A percentile compares a stretch with the other conserved stretches of the same genome.
These are phyloP conservation scores for Zaprionus ghesquierei DNA, from an alignment of 1,140 invertebrate genomes.

Conservation along the genomic window DNA sequence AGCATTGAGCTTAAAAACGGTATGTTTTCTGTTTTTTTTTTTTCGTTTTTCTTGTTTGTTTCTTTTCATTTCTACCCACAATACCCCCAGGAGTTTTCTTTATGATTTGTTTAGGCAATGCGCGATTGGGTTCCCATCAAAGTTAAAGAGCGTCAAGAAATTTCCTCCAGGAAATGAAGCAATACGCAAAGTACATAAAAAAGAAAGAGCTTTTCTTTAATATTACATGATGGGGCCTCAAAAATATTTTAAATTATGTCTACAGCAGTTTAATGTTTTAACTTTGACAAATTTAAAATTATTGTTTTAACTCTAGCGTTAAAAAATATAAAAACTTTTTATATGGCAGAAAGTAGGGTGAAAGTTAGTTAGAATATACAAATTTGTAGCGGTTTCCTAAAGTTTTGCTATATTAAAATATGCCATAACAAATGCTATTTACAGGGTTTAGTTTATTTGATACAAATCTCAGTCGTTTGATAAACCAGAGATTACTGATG, in stretches of 20 bases:
- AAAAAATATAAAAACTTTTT: too few species aligned
- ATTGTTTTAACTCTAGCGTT: too few species aligned
- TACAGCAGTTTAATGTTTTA: too few species aligned
- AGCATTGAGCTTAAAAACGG: constrained; percentile 37
- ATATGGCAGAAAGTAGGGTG: too few species aligned
- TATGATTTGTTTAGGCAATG: constrained; percentile 18
- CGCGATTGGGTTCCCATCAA: neutral
- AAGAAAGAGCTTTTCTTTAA: neutral
- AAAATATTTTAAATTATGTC: too few species aligned
- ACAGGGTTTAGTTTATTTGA: neutral
- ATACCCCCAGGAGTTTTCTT: constrained; percentile 10
- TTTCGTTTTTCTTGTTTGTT: neutral
- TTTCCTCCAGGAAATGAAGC: neutral
- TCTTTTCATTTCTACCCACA: neutral
- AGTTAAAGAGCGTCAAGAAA: neutral
- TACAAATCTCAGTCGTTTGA: neutral
- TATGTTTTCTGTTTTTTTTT: constrained; percentile 17
- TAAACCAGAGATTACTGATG: neutral
- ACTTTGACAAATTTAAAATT: too few species aligned
- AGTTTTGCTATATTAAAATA: neutral
- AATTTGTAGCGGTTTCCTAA: neutral
- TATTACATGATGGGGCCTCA: too few species aligned
- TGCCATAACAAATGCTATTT: neutral
- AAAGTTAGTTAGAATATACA: too few species aligned
- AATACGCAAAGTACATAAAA: constrained; percentile 9